Conservation (phyloP, 2,888 invertebrate species). For the Torymus aiolomorphi region DNA sequence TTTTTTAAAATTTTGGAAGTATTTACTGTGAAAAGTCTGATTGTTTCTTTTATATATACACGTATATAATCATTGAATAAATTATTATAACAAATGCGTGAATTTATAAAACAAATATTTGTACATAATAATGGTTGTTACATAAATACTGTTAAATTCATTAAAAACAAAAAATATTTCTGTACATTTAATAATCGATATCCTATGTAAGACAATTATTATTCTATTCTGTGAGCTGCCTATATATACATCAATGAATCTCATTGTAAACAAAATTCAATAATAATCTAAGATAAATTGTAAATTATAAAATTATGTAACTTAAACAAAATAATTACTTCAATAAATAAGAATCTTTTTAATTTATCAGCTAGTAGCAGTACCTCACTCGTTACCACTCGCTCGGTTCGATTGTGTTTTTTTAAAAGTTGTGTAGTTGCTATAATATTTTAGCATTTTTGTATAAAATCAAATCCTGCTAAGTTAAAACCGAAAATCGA, state of each 20-base stretch:
- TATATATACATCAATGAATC: constrained; percentile 23
- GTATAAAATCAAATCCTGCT: no score
- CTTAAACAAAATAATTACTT: no score
- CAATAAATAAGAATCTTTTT: no score
- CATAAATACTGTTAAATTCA: constrained; percentile 1
- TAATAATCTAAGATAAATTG: not conserved
- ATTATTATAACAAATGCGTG: not conserved
- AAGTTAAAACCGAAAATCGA: no score
- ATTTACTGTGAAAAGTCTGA: constrained; percentile 22
- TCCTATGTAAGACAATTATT: not conserved
- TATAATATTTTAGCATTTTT: no score
- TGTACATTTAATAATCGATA: constrained; percentile 12
- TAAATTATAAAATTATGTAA: no score
- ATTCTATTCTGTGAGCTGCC: constrained; percentile 35
- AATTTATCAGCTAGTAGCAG: no score
- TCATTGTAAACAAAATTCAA: constrained; percentile 22
- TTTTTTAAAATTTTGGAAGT: constrained; percentile 4
- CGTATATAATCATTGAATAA: not conserved
- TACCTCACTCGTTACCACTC: no score
- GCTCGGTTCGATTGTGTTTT: no score
- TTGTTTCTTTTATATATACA: constrained; percentile 9
- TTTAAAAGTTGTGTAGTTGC: no score
- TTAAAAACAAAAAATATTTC: constrained; percentile 28
- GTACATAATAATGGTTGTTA: constrained; percentile 38
- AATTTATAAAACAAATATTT: constrained; percentile 37